Conservation (phyloP, 2,113 vertebrate species). For the Tachysurus vachellii region DNA sequence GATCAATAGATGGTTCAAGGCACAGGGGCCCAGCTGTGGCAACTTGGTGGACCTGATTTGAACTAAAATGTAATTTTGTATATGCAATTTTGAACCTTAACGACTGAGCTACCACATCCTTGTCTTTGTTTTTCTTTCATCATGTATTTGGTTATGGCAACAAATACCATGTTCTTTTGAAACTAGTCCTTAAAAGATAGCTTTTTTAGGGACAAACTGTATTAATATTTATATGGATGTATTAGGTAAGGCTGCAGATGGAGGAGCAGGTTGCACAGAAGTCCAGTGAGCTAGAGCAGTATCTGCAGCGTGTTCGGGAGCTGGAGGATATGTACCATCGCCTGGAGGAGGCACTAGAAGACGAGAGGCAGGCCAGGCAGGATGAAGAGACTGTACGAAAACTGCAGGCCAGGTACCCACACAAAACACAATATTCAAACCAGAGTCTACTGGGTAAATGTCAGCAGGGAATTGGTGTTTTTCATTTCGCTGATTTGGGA, state of each 20-base stretch:
- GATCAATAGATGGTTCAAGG: too few relatives aligned
- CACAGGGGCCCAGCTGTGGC: too few relatives aligned
- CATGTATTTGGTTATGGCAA: background rate
- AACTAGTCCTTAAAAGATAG: background rate
- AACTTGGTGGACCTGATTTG: too few relatives aligned
- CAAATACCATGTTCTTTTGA: background rate
- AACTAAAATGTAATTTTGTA: too few relatives aligned
- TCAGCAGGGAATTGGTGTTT: background rate
- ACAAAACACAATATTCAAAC: background rate
- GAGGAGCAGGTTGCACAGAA: slow-evolving; percentile 95
- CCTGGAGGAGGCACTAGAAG: slow-evolving; percentile 90
- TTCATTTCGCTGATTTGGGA: background rate
- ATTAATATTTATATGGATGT: slow-evolving; percentile 15
- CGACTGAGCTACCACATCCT: too few relatives aligned
- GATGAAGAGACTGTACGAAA: slow-evolving; percentile 90
- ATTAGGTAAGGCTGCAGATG: slow-evolving; percentile 91
- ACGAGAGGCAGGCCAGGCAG: slow-evolving; percentile 86
- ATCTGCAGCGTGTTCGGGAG: slow-evolving; percentile 87
- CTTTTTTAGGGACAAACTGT: background rate
- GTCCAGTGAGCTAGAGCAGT: slow-evolving; percentile 91
- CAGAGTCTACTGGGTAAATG: background rate
- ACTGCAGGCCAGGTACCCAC: slow-evolving; percentile 84
- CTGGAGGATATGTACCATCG: slow-evolving; percentile 90
- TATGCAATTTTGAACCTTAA: too few relatives aligned
- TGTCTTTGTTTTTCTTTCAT: background rate